A percentile compares a stretch with the other conserved stretches of the same genome.
phyloP scores from a whole-genome alignment of 2,113 vertebrate genomes.

The Condylura cristata region DNA sequence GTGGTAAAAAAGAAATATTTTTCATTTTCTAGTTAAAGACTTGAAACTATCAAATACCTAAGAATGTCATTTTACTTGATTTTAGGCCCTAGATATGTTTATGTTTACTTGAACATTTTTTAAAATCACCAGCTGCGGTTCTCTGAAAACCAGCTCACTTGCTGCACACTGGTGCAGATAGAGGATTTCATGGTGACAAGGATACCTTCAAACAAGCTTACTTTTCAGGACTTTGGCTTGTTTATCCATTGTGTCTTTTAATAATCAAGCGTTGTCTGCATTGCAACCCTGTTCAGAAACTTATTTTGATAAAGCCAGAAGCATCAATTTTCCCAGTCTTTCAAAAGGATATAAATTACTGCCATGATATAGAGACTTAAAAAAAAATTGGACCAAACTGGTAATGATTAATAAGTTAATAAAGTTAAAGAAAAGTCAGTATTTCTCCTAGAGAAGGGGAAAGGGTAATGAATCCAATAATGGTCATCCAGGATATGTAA shows the following conservation, averaged over 20 bases:
- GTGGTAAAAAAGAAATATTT: constrained; percentile 6
- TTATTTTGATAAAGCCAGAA: background rate
- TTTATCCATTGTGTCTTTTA: background rate
- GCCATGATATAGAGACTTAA: background rate
- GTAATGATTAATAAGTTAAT: background rate
- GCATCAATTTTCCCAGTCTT: background rate
- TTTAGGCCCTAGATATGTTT: background rate
- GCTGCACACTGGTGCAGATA: background rate
- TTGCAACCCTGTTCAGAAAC: background rate
- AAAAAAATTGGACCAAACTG: constrained; percentile 6
- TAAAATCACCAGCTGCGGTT: background rate
- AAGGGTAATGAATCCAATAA: background rate
- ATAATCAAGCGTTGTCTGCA: background rate
- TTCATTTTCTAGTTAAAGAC: constrained; percentile 20
- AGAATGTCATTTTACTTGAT: background rate
- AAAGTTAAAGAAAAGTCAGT: background rate
- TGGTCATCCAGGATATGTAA: background rate
- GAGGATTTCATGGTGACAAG: background rate
- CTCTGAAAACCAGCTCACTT: background rate
- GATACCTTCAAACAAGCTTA: background rate
- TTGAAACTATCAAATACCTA: background rate
- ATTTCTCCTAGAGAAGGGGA: background rate
- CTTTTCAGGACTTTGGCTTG: background rate
- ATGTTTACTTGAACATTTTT: constrained; percentile 17
- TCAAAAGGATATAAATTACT: background rate